Evolutionary conservation across 2,888 invertebrate species (phyloP), one percentile per base, ranked within the genome.

Genomic region (Pseudeuparius sepicola): DNA sequence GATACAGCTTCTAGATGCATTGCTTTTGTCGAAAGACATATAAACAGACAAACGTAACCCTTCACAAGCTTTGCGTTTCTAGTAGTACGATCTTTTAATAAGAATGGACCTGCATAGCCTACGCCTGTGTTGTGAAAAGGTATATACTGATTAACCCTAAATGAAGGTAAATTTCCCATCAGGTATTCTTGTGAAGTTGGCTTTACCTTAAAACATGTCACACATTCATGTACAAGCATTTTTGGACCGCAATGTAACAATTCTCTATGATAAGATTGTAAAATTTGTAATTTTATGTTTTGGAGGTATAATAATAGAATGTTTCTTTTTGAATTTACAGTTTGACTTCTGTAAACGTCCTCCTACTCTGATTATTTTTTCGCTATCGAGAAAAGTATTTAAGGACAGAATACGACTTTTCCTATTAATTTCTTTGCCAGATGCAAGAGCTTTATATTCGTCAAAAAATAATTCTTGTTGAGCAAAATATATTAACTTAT

Each of bases 331-430:
- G 16, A 17, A 37, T 15, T 9, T n/a, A 13, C 26, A 11, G 5
- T 27, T 7, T 4, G 29, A 32, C 7, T 20, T 24, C 16, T 13
- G 10, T 7, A 53, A 28, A 14, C 51, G 34, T 4, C 50, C 51
- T 1, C 51, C 54, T 2, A 53, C 52, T n/a, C 51, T 34, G 2
- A 53, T n/a, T n/a, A 52, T 24, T 2, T 40, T 1, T 41, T 20
- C 4, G 10, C 33, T 9, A 17, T 40, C 33, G 6, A 37, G 6
- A 29, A 37, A 40, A n/a, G 37, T 36, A 13, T 37, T 33, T 14
- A 40, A 17, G n/a, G 12, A 12, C n/a, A 24, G 2, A 23, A 34
- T 4, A 16, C 7, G 23, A 28, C 34, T 40, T n/a, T 24, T n/a
- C 11, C 25, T 37, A 28, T 20, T 13, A 3, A 37, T 3, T n/a